Conservation (phyloP, 2,113 vertebrate species). For the Rattus rattus region DNA sequence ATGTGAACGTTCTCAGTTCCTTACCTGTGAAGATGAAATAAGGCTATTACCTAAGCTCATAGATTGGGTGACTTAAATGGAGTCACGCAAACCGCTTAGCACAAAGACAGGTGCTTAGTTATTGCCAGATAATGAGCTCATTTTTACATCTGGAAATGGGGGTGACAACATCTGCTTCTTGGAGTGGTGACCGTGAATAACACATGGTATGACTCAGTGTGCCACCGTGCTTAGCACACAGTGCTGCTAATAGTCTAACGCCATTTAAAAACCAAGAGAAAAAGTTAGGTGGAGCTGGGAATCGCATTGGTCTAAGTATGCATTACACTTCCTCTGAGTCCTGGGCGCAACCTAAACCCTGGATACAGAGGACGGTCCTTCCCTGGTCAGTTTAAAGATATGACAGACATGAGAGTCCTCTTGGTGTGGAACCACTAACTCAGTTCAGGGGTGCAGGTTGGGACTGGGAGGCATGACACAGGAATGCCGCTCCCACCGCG, state of each 20-base stretch:
- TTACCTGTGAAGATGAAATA: background rate
- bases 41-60: conserved; percentile 6
- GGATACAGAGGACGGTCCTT: background rate
- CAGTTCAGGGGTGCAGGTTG: background rate
- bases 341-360: background rate
- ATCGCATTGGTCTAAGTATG: background rate
- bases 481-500: background rate
- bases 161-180: background rate
- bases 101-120: background rate
- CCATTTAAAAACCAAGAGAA: background rate
- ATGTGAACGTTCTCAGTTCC: background rate
- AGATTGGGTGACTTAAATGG: background rate
- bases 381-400: background rate
- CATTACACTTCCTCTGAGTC: background rate
- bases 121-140: conserved; percentile 1
- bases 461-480: background rate
- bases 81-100: background rate
- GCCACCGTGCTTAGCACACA: background rate
- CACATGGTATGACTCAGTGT: background rate
- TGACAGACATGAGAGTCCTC: background rate
- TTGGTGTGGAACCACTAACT: background rate
- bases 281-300: background rate
- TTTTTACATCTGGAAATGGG: conserved; percentile 27
- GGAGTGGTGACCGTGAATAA: background rate
- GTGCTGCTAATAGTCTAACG: background rate